A percentile compares a stretch with the other conserved stretches of the same genome.
Evolutionary conservation across 2,888 invertebrate genomes (phyloP).

Genomic region (Camponotus fellah): DNA sequence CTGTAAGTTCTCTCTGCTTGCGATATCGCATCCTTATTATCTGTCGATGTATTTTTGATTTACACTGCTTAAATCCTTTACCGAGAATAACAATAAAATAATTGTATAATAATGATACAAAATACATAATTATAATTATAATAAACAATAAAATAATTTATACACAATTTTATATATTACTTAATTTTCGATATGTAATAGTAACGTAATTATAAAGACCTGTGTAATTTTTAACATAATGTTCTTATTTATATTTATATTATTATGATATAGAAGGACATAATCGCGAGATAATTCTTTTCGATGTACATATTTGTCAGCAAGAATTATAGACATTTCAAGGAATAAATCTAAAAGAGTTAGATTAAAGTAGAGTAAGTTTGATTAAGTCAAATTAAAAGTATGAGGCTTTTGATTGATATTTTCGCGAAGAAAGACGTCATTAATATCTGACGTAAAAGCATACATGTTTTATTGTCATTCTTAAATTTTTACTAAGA

Average conservation of each 20-base stretch:
- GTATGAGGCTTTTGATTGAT: background rate
- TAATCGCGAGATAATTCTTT: background rate
- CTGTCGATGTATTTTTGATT: background rate
- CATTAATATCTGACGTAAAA: background rate
- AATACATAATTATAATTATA: too few species aligned
- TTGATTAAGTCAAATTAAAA: background rate
- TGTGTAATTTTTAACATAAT: background rate
- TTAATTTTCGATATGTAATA: background rate
- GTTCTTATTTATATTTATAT: background rate
- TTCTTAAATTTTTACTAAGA: background rate
- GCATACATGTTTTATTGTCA: slow-evolving; percentile 12
- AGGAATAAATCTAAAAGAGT: background rate
- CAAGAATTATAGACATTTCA: background rate
- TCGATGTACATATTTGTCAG: background rate
- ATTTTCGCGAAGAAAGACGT: background rate
- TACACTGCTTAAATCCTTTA: background rate
- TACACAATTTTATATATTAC: background rate
- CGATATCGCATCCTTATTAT: background rate
- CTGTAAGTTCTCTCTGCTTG: background rate
- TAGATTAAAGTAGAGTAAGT: background rate
- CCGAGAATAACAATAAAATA: background rate
- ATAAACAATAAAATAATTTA: background rate
- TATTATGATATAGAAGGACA: background rate
- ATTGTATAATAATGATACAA: background rate
- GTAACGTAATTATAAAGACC: background rate